phyloP scores from a whole-genome alignment of 2,888 invertebrate species.

The Drosophila quinaria region DNA sequence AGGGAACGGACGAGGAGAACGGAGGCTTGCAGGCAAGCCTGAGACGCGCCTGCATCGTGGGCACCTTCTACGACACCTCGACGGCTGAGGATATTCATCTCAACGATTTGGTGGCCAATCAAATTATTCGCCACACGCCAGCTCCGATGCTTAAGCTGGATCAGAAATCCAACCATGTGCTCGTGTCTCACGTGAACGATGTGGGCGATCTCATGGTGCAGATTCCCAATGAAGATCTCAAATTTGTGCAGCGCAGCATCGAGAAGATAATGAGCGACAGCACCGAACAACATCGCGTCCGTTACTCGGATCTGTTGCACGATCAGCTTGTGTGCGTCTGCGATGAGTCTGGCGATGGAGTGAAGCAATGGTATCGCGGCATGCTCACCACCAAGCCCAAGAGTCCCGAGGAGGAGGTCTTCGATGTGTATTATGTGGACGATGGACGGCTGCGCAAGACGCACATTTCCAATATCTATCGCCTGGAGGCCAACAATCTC shows the following conservation, averaged over 20 bases:
- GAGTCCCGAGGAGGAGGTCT: slow-evolving; percentile 83
- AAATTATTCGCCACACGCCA: slow-evolving; percentile 85
- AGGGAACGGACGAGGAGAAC: slow-evolving; percentile 6
- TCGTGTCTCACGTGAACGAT: slow-evolving; percentile 82
- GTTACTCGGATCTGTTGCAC: slow-evolving; percentile 79
- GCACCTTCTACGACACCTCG: slow-evolving; percentile 89
- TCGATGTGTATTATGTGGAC: slow-evolving; percentile 87
- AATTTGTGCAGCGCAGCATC: slow-evolving; percentile 82
- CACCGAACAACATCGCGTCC: slow-evolving; percentile 79
- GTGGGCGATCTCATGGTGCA: slow-evolving; percentile 84
- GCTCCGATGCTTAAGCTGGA: slow-evolving; percentile 81
- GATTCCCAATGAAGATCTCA: slow-evolving; percentile 79
- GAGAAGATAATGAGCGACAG: slow-evolving; percentile 57
- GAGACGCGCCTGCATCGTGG: slow-evolving; percentile 85
- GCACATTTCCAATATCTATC: slow-evolving; percentile 85
- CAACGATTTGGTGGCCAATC: slow-evolving; percentile 88
- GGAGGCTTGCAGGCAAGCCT: slow-evolving; percentile 6
- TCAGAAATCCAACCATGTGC: slow-evolving; percentile 78
- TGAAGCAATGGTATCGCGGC: slow-evolving; percentile 86
- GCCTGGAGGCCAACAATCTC: slow-evolving; percentile 87
- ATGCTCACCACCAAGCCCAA: slow-evolving; percentile 84
- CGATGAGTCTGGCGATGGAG: slow-evolving; percentile 76
- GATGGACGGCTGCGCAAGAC: slow-evolving; percentile 86
- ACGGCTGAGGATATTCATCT: slow-evolving; percentile 88
- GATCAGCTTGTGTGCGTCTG: slow-evolving; percentile 86